phyloP scores from a whole-genome alignment of 2,797 vertebrate genomes.

The Eulemur rubriventer region DNA sequence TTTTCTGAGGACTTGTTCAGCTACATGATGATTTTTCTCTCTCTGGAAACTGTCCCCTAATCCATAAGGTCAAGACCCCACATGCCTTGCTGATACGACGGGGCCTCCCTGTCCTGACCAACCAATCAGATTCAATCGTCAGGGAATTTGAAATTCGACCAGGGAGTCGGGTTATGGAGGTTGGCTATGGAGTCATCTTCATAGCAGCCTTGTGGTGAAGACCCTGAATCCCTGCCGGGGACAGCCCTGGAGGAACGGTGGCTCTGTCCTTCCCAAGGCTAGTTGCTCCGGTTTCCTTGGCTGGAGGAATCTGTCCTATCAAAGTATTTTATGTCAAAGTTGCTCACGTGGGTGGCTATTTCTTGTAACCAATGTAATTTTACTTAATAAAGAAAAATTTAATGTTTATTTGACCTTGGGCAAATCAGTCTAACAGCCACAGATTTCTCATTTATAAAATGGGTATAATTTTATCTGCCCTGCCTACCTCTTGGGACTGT shows the following conservation, averaged over 20 bases:
- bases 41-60: not conserved
- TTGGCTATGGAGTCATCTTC: not conserved
- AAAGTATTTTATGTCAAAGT: not conserved
- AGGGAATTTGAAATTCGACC: not conserved
- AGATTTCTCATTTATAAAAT: not conserved
- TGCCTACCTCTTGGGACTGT: not conserved
- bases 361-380: conserved; percentile 34
- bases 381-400: conserved; percentile 26
- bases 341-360: not conserved
- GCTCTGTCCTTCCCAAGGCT: not conserved
- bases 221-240: not conserved
- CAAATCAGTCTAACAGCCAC: not conserved
- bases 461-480: not conserved
- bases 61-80: not conserved
- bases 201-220: not conserved
- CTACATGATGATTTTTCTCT: not conserved
- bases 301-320: not conserved
- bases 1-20: not conserved
- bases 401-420: not conserved
- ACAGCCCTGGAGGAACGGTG: not conserved
- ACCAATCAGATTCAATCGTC: not conserved
- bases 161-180: not conserved
- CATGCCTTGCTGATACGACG: not conserved
- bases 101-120: not conserved
- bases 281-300: not conserved